Base-by-base conservation (phyloP, 2,113 vertebrate genomes). In the Alces alces region DNA sequence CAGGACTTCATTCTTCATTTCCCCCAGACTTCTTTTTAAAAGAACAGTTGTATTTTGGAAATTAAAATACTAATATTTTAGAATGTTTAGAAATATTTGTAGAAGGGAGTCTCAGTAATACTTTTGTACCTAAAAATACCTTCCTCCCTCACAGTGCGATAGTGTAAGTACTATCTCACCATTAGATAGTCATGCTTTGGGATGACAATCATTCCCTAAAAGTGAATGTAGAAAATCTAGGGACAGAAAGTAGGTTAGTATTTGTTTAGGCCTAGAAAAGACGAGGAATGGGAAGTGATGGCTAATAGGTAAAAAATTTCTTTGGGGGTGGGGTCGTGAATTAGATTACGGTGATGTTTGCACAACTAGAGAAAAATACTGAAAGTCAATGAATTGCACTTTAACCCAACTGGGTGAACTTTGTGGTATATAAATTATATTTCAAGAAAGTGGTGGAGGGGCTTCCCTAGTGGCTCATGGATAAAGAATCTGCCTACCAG, bases 71-170 rank as follows among this genome's bases (percentile, higher is more conserved):
- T 73, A 66, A 60, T 78, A 47, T 84, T 97, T 96, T 73, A 61
- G 70, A 95, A 66, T 78, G 64, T 86, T 93, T 57, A 93, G 58
- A 80, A 91, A 66, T 95, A 83, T 86, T 88, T 84, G 7, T 93
- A 91, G 64, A 85, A 94, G 30, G 85, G 33, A 66, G 19, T 85
- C 64, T 52, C 19, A 80, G 47, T 83, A 86, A 91, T 60, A 52
- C 33, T 58, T 30, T 52, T 66, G 21, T 87, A 55, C 87, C 70
- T 86, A 90, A 52, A 96, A 89, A 85, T 61, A 80, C 39, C 28
- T 96, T 36, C n/a, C 43, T 96, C 36, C n/a, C 54, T 61, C 58
- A 54, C 47, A 36, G 43, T 90, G 43, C 73, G 36, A 73, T 73
- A 73, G 36, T 39, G n/a, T 73, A 73, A 73, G 66, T 36, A 94